A percentile compares a stretch with the other conserved stretches of the same genome.
Conservation (phyloP, 2,113 vertebrate genomes). For the Bettongia penicillata region DNA sequence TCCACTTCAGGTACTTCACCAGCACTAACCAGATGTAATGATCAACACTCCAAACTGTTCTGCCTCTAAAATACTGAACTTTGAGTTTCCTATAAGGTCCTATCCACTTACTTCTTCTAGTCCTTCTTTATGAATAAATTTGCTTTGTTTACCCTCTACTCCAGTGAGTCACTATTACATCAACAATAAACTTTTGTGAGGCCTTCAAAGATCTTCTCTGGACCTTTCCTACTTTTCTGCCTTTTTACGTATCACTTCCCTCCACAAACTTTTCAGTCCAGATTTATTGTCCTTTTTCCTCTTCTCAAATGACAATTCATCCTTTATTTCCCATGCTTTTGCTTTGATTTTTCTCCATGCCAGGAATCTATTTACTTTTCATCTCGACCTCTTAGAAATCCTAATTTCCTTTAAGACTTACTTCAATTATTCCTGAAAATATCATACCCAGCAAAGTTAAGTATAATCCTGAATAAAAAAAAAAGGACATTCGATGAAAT, state of each 20-base stretch:
- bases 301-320: background rate
- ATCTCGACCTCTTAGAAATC: background rate
- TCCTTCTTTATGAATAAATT: background rate
- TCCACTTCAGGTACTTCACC: background rate
- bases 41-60: background rate
- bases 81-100: background rate
- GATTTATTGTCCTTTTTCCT: background rate
- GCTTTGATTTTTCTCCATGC: background rate
- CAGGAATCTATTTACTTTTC: background rate
- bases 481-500: too few species aligned
- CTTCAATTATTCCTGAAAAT: too few species aligned
- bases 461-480: too few species aligned
- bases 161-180: background rate
- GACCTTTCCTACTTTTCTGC: background rate
- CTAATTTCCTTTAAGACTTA: background rate
- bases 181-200: background rate
- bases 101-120: background rate
- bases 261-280: background rate
- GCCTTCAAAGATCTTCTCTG: background rate
- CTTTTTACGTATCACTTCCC: background rate
- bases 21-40: background rate
- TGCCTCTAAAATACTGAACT: background rate
- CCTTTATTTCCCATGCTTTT: background rate
- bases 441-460: too few species aligned
- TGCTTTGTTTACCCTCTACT: background rate